Base-by-base conservation (phyloP, 2,797 vertebrate species). In the Danio albolineatus region DNA sequence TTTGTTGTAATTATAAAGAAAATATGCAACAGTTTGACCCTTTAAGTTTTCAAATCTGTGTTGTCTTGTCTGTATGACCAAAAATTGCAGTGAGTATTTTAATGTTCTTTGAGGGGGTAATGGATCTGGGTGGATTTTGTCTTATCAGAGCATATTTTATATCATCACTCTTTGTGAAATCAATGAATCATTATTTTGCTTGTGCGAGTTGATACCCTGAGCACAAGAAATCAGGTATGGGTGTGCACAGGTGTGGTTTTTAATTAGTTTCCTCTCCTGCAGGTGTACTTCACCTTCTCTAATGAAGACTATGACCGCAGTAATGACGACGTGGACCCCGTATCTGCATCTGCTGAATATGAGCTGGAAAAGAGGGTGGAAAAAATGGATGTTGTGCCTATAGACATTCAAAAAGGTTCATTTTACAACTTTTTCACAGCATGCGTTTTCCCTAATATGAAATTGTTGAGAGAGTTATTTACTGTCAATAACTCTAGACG, bases 301-400 rank as follows among this genome's bases (percentile, higher is more conserved):
- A 97, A 98, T 67, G 91, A 91, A 12, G 94, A 95, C 28, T 97
- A 98, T 36, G 95, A 98, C 90, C 86, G 96, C 77, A 93, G 92
- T 73, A 98, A 97, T 59, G 95, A 96, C 66, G 95, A 96, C 71
- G 95, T 98, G 53, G 96, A 98, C 80, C 96, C 96, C 0, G 95
- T 97, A 83, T 94, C 96, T 5, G 95, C 96, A 36, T 97, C 96
- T 3, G 96, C 96, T 0, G 95, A 97, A 84, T 97, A 95, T 19
- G 96, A 98, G 86, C 92, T 97, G 88, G 96, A 98, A 88, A 97
- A 97, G 89, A 93, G 96, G 44, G 95, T 97, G 88, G 96, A 97
- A 85, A 95, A 92, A 90, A 97, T 98, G 96, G 93, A 96, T 14
- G 94, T 97, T 69, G 94, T 97, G 86, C 91, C 95, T 39, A 95